Conservation (phyloP, 2,888 invertebrate species). For the Hipparchia semele region DNA sequence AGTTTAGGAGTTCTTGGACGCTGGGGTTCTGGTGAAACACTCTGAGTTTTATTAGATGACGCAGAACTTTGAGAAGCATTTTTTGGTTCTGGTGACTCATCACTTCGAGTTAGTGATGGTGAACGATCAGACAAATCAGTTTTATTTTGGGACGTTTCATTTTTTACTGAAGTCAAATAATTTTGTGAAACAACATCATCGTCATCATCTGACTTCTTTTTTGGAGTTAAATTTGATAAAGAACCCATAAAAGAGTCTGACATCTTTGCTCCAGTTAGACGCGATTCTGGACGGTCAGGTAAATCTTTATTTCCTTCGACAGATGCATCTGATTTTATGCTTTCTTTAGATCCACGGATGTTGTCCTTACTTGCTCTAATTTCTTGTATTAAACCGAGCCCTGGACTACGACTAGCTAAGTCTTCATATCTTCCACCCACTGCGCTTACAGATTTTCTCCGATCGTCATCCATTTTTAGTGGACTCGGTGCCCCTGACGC, state of each 20-base stretch:
- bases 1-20: slow-evolving; percentile 71
- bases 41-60: slow-evolving; percentile 58
- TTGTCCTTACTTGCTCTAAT: slow-evolving; percentile 75
- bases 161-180: slow-evolving; percentile 52
- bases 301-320: slow-evolving; percentile 59
- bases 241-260: slow-evolving; percentile 77
- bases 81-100: slow-evolving; percentile 77
- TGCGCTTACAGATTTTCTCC: slow-evolving; percentile 77
- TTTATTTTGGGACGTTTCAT: slow-evolving; percentile 55
- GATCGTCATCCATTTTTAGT: slow-evolving; percentile 75
- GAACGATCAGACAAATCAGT: slow-evolving; percentile 72
- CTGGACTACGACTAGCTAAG: slow-evolving; percentile 63
- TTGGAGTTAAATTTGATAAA: slow-evolving; percentile 60
- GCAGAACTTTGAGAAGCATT: slow-evolving; percentile 54
- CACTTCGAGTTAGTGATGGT: slow-evolving; percentile 76
- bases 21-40: slow-evolving; percentile 60
- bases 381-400: slow-evolving; percentile 76
- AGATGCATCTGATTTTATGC: slow-evolving; percentile 64
- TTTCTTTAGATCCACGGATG: slow-evolving; percentile 71
- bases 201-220: slow-evolving; percentile 71
- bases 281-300: slow-evolving; percentile 72
- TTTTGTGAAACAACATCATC: slow-evolving; percentile 74
- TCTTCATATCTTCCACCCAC: slow-evolving; percentile 74
- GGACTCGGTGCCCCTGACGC: slow-evolving; percentile 76
- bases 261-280: slow-evolving; percentile 76